Percentiles rank a stretch among this genome's conserved stretches.
phyloP scores from a whole-genome alignment of 2,797 vertebrate species.

The Lophius americanus region DNA sequence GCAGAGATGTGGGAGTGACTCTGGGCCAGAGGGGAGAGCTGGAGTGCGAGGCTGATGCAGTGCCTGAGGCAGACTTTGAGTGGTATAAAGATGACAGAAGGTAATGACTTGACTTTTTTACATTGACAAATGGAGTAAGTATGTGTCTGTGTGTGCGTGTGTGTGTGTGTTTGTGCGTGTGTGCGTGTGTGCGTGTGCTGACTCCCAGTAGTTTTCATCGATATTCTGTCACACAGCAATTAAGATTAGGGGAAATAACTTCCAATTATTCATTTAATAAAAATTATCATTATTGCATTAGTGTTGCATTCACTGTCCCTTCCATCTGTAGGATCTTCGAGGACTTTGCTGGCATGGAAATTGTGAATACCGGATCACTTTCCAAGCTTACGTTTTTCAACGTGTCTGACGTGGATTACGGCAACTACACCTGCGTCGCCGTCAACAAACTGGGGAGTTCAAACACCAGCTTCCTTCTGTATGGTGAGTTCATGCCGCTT shows the following conservation, averaged over 20 bases:
- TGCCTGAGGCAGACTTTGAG: constrained; percentile 92
- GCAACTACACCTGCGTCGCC: constrained; percentile 96
- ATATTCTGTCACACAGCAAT: neutral
- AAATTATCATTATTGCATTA: neutral
- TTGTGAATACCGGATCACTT: constrained; percentile 85
- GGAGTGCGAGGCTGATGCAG: constrained; percentile 92
- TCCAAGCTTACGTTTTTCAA: constrained; percentile 96
- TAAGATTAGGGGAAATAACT: neutral
- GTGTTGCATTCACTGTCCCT: neutral
- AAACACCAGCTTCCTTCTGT: constrained; percentile 93
- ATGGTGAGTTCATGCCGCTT: constrained; percentile 83
- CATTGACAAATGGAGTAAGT: constrained; percentile 7
- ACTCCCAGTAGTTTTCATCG: neutral
- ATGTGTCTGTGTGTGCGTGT: neutral
- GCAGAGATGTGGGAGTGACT: constrained; percentile 91
- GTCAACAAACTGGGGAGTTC: constrained; percentile 92
- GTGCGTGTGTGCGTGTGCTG: neutral
- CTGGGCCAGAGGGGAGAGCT: constrained; percentile 91
- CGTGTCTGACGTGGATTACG: constrained; percentile 93
- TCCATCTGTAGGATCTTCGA: constrained; percentile 75
- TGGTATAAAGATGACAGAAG: constrained; percentile 98
- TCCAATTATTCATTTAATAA: neutral
- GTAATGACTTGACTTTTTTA: constrained; percentile 69
- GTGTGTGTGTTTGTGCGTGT: neutral
- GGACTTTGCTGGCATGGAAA: constrained; percentile 87